Percentiles rank a stretch among this genome's conserved stretches.
Conservation (phyloP, 2,888 invertebrate species). For the Cetonia aurata region DNA sequence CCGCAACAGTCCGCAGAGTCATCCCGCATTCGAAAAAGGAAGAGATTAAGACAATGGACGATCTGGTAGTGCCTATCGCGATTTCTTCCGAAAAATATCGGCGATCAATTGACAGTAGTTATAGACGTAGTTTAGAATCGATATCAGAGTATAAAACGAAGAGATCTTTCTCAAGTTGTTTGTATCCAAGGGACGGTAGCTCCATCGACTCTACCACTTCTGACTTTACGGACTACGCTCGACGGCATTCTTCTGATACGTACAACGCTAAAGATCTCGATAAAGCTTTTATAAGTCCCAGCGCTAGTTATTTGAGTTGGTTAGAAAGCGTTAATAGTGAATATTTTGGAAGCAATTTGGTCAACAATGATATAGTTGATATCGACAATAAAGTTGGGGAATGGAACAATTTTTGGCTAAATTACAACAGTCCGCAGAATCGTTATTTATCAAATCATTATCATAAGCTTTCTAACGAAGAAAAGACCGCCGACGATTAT, state of each 20-base stretch:
- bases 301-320: slow-evolving; percentile 65
- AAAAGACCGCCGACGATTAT: slow-evolving; percentile 59
- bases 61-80: slow-evolving; percentile 35
- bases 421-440: slow-evolving; percentile 64
- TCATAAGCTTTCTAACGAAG: slow-evolving; percentile 57
- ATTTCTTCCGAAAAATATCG: slow-evolving; percentile 49
- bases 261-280: slow-evolving; percentile 52
- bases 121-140: slow-evolving; percentile 63
- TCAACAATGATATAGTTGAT: slow-evolving; percentile 49
- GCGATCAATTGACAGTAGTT: slow-evolving; percentile 57
- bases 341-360: slow-evolving; percentile 58
- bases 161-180: slow-evolving; percentile 57
- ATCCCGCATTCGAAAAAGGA: slow-evolving; percentile 55
- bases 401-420: slow-evolving; percentile 67
- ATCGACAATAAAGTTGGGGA: slow-evolving; percentile 64
- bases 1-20: slow-evolving; percentile 62
- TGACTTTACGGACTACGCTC: slow-evolving; percentile 61
- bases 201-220: slow-evolving; percentile 61
- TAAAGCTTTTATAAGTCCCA: slow-evolving; percentile 60
- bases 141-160: slow-evolving; percentile 65
- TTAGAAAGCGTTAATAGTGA: slow-evolving; percentile 65
- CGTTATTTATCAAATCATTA: slow-evolving; percentile 61
- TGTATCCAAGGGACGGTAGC: slow-evolving; percentile 55
- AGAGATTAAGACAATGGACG: slow-evolving; percentile 41
- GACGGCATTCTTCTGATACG: slow-evolving; percentile 56